phyloP scores from a whole-genome alignment of 2,113 vertebrate species.

The Cottus gobio region DNA sequence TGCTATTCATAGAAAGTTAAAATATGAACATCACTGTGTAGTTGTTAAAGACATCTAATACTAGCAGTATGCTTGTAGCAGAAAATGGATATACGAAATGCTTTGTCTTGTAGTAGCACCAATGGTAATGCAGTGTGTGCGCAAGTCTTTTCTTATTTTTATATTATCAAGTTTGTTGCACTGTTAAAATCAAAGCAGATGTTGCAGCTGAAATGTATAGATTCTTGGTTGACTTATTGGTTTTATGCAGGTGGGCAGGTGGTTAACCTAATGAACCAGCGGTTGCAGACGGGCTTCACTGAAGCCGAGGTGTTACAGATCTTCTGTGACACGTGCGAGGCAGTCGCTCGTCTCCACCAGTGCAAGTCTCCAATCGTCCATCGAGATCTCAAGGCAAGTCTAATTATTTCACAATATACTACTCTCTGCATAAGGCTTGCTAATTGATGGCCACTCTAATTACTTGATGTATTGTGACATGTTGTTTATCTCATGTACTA shows the following conservation, averaged over 20 bases:
- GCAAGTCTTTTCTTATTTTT: not conserved
- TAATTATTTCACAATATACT: not conserved
- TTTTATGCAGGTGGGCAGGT: constrained; percentile 91
- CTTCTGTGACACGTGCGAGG: constrained; percentile 97
- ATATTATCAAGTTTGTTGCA: not conserved
- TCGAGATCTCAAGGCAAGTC: constrained; percentile 92
- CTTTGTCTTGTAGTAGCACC: too few species aligned
- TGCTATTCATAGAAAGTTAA: constrained; percentile 34
- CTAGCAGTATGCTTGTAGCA: not conserved
- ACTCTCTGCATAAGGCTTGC: not conserved
- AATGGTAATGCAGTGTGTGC: not conserved
- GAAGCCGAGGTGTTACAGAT: constrained; percentile 95
- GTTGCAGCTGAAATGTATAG: not conserved
- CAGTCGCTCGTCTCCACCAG: constrained; percentile 93
- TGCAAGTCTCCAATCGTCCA: constrained; percentile 95
- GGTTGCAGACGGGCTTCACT: constrained; percentile 93
- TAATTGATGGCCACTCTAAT: not conserved
- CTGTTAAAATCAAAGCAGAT: not conserved
- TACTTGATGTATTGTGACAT: not conserved
- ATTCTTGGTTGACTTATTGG: not conserved
- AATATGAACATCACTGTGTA: not conserved
- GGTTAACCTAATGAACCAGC: constrained; percentile 98
- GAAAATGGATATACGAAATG: not conserved
- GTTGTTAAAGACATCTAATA: not conserved
- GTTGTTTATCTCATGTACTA: not conserved